Evolutionary conservation across 2,888 invertebrate species (phyloP).

Genomic region (Lasioglossum vierecki): DNA sequence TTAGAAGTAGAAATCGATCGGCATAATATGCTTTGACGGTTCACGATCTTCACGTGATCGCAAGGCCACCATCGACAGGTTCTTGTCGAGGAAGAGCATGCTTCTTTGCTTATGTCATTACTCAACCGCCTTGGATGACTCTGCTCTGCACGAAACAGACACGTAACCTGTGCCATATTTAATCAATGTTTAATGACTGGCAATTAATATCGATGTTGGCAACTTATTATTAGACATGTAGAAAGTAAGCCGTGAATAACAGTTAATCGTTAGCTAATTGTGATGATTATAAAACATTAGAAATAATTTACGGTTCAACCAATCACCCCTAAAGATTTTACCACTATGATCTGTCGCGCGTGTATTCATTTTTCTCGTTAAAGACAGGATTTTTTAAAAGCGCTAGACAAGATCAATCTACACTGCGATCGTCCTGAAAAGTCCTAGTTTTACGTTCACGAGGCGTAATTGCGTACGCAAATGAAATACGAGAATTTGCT

Average conservation of each 20-base stretch:
- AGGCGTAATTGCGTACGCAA: too few species aligned
- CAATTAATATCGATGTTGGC: neutral
- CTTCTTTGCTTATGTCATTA: neutral
- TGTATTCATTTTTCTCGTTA: too few species aligned
- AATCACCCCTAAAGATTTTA: neutral
- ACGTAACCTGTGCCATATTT: neutral
- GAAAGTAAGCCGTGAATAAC: neutral
- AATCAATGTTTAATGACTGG: neutral
- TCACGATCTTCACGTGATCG: slow-evolving; percentile 29
- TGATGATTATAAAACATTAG: neutral
- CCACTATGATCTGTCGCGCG: neutral
- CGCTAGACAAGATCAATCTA: too few species aligned
- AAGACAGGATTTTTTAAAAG: neutral
- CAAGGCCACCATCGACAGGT: slow-evolving; percentile 39
- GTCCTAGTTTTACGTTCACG: too few species aligned
- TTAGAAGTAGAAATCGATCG: slow-evolving; percentile 45
- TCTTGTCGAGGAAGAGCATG: slow-evolving; percentile 13
- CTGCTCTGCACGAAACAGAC: neutral
- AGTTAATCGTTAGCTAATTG: neutral
- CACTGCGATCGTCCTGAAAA: too few species aligned
- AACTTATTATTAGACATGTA: neutral
- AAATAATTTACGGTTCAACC: neutral
- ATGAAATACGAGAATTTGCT: neutral
- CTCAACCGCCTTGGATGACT: neutral
- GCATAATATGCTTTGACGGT: slow-evolving; percentile 39